Percentiles rank a stretch among this genome's conserved stretches.
Evolutionary conservation across 2,888 invertebrate species (phyloP).

Genomic region (Caradrina clavipalpis): DNA sequence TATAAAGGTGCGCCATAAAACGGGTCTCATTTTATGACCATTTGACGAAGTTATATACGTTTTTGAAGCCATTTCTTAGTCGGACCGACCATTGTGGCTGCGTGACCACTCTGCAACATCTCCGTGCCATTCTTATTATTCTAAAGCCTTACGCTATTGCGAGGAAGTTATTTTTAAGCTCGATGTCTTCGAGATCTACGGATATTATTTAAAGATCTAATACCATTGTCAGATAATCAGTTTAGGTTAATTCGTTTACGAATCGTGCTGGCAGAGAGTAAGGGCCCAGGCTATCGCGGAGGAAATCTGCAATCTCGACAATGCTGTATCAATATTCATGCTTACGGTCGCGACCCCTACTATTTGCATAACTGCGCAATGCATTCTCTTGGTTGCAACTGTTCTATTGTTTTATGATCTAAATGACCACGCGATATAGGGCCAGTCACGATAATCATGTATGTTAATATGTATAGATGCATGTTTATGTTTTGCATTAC

Average conservation of each 20-base stretch:
- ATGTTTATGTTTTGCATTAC: conserved; percentile 73
- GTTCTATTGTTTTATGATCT: conserved; percentile 91
- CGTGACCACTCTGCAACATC: conserved; percentile 79
- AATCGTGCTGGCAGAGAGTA: conserved; percentile 86
- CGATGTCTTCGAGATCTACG: conserved; percentile 65
- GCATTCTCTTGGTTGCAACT: conserved; percentile 87
- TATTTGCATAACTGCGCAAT: conserved; percentile 90
- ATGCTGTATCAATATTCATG: conserved; percentile 91
- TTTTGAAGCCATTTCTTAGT: conserved; percentile 87
- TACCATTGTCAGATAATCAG: conserved; percentile 80
- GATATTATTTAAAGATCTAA: conserved; percentile 73
- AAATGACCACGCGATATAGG: conserved; percentile 89
- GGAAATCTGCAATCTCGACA: conserved; percentile 87
- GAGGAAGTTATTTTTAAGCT: conserved; percentile 70
- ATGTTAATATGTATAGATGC: conserved; percentile 80
- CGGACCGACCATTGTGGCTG: conserved; percentile 83
- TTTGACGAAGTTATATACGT: conserved; percentile 89
- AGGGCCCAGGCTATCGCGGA: conserved; percentile 82
- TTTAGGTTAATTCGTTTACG: conserved; percentile 82
- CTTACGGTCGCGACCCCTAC: conserved; percentile 88
- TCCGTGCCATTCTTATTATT: conserved; percentile 79
- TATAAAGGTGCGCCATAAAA: conserved; percentile 89
- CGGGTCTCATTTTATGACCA: conserved; percentile 89
- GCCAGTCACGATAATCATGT: conserved; percentile 88
- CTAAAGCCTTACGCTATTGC: conserved; percentile 74